A percentile compares a stretch with the other conserved stretches of the same genome.
Conservation (phyloP, 2,797 vertebrate species). For the Silurus lanzhouensis region DNA sequence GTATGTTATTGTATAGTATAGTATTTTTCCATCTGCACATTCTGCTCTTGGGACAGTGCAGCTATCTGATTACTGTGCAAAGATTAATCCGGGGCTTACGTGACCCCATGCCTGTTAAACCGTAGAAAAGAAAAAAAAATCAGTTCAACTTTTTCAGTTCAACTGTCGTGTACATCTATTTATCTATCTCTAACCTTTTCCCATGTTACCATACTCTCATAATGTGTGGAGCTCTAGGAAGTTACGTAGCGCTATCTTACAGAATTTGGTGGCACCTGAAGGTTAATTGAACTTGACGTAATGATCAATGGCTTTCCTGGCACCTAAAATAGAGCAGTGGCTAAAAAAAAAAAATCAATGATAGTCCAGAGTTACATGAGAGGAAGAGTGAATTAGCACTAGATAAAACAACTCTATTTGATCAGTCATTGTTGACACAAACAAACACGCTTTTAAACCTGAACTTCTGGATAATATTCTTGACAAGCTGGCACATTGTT, state of each 20-base stretch:
- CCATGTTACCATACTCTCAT: slow-evolving; percentile 5
- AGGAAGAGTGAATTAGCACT: slow-evolving; percentile 38
- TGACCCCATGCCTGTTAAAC: neutral
- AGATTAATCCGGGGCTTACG: slow-evolving; percentile 12
- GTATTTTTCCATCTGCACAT: slow-evolving; percentile 36
- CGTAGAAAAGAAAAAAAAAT: neutral
- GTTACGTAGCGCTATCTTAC: slow-evolving; percentile 12
- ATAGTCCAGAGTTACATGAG: slow-evolving; percentile 54
- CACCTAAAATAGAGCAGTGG: slow-evolving; percentile 47
- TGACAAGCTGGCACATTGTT: neutral
- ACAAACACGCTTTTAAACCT: neutral
- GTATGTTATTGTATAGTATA: no score
- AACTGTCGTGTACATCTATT: neutral
- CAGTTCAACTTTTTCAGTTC: neutral
- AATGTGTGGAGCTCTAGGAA: neutral
- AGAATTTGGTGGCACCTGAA: slow-evolving; percentile 57
- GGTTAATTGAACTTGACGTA: slow-evolving; percentile 47
- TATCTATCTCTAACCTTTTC: neutral
- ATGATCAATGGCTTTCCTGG: slow-evolving; percentile 50
- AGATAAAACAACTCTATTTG: slow-evolving; percentile 15
- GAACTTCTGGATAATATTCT: neutral
- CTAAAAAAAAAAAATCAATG: slow-evolving; percentile 58
- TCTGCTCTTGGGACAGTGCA: slow-evolving; percentile 5
- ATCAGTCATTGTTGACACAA: slow-evolving; percentile 2
- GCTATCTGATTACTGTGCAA: slow-evolving; percentile 22